Percentiles rank a stretch among this genome's conserved stretches.
Conservation (phyloP, 2,888 invertebrate species). For the Drosophila prolongata region DNA sequence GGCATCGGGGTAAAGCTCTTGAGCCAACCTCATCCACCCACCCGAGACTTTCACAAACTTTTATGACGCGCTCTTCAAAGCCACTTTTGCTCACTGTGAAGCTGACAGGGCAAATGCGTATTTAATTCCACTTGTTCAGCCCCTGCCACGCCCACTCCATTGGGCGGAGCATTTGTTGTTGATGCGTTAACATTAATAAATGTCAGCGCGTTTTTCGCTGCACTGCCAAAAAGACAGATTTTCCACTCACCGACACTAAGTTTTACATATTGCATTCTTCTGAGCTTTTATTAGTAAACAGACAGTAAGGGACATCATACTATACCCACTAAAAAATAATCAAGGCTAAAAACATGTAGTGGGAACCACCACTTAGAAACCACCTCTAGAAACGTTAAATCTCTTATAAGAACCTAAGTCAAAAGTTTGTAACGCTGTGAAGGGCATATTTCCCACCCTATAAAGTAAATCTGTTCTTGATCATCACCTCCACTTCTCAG, state of each 20-base stretch:
- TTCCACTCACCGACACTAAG: conserved; percentile 7
- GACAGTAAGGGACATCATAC: background rate
- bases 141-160: conserved; percentile 49
- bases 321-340: background rate
- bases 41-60: conserved; percentile 42
- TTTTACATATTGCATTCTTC: conserved; percentile 63
- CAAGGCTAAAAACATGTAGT: no score
- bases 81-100: conserved; percentile 32
- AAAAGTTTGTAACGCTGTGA: no score
- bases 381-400: no score
- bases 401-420: no score
- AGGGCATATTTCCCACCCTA: no score
- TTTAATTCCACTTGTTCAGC: conserved; percentile 67
- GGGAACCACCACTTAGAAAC: no score
- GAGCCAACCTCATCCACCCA: conserved; percentile 5
- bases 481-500: no score
- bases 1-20: conserved; percentile 28
- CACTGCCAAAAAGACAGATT: conserved; percentile 18
- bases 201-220: conserved; percentile 65
- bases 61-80: conserved; percentile 54
- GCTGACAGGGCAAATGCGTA: conserved; percentile 72
- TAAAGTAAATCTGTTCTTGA: no score
- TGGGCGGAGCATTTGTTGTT: conserved; percentile 40
- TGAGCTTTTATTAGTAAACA: conserved; percentile 23
- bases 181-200: conserved; percentile 75